Percentiles rank a stretch among this genome's conserved stretches.
phyloP scores from a whole-genome alignment of 2,888 invertebrate species.

The Clepsis dumicolana region DNA sequence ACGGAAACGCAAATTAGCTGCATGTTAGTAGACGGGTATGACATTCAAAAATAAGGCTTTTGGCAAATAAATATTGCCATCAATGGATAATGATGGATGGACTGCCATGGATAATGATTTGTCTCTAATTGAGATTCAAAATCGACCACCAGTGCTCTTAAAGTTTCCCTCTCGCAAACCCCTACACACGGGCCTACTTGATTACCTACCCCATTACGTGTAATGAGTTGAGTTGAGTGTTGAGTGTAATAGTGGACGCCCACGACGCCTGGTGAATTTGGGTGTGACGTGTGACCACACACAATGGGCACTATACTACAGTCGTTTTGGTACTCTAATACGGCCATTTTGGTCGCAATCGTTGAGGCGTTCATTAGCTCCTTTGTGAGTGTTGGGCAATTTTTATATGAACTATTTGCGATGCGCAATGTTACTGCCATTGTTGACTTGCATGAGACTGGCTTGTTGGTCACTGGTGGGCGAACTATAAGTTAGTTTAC shows the following conservation, averaged over 20 bases:
- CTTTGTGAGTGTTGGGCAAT: conserved; percentile 47
- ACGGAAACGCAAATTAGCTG: too few relatives aligned
- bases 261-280: conserved; percentile 49
- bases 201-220: too few relatives aligned
- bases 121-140: too few relatives aligned
- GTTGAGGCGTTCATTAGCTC: conserved; percentile 42
- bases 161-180: background rate
- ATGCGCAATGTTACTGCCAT: conserved; percentile 28
- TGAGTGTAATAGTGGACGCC: too few relatives aligned
- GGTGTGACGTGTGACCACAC: conserved; percentile 47
- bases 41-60: too few relatives aligned
- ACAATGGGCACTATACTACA: conserved; percentile 41
- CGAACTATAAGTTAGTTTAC: too few relatives aligned
- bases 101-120: too few relatives aligned
- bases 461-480: background rate
- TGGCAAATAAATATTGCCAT: too few relatives aligned
- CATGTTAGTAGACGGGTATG: too few relatives aligned
- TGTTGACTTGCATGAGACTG: background rate
- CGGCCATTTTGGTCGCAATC: conserved; percentile 47
- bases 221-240: too few relatives aligned
- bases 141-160: background rate
- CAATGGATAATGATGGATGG: too few relatives aligned
- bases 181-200: conserved; percentile 16
- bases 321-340: conserved; percentile 40
- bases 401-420: conserved; percentile 43